Base-by-base conservation (phyloP, 2,888 invertebrate genomes). In the Diaperis boleti region DNA sequence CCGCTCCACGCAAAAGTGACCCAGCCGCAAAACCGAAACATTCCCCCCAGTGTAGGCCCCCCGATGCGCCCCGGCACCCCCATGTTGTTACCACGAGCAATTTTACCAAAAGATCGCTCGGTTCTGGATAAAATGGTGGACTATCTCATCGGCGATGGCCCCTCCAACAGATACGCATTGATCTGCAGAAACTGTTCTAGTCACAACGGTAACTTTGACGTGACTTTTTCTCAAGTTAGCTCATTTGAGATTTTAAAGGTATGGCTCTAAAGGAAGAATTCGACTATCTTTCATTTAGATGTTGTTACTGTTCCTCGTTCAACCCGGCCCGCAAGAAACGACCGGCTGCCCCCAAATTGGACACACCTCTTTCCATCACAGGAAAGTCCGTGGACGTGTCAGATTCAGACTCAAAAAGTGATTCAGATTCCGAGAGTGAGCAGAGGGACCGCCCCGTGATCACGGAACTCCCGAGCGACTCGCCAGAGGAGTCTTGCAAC, bases 111-210 rank as follows among this genome's bases (percentile, higher is more conserved):
- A 64, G 88, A 94, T 67, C 88, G 95, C 62, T 88, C 91, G 3
- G 87, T 91, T 22, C 79, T 97, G 65, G 98, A 98, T 81, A 91
- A 92, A 76, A 85, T 98, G 74, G 90, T 99, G 10, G 98, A 99
- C 79, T 96, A 93, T 78, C 82, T 99, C 64, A 89, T 98, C 35
- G 97, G 96, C 35, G 98, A 99, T 80, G 98, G 98, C 0, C 97
- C 98, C 15, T 89, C 89, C 64, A 94, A 96, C 81, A 89, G 98
- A 72, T 98, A 92, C 84, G 99, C 98, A 13, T 87, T 99, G 67
- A 95, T 99, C 75, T 99, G 99, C 81, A 86, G 86, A 31, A 87
- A 91, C 69, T 99, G 99, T 79, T 88, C 86, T 70, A 89, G 92
- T 10, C 99, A 99, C 79, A 99, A 99, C 81, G 99, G 99, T 86